Evolutionary conservation across 2,888 invertebrate species (phyloP).

Genomic region (Coelopa pilipes): DNA sequence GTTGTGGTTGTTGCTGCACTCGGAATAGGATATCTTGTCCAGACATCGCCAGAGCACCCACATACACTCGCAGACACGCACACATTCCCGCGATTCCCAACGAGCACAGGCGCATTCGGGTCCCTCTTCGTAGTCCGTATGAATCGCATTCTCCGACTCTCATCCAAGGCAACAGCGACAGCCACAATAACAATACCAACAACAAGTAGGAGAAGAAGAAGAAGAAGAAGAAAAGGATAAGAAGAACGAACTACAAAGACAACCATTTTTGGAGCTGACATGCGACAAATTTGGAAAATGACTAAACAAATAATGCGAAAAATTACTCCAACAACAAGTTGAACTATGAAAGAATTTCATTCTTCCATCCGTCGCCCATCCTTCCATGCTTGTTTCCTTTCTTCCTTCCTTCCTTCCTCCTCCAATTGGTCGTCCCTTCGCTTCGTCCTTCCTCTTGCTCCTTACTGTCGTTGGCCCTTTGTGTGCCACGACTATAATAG

Average conservation of each 20-base stretch:
- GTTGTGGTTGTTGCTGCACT: slow-evolving; percentile 11
- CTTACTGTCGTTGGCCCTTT: neutral
- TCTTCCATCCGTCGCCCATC: neutral
- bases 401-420: no score
- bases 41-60: slow-evolving; percentile 20
- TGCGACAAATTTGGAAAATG: slow-evolving; percentile 35
- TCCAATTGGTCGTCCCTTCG: no score
- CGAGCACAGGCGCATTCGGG: neutral
- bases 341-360: slow-evolving; percentile 24
- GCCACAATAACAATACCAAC: neutral
- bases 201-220: slow-evolving; percentile 33
- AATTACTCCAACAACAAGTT: slow-evolving; percentile 40
- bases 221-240: slow-evolving; percentile 1
- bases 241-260: no score
- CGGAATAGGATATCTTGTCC: slow-evolving; percentile 29
- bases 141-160: neutral
- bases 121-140: slow-evolving; percentile 3
- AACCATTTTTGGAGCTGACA: slow-evolving; percentile 24
- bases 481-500: neutral
- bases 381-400: no score
- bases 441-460: no score
- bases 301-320: slow-evolving; percentile 41
- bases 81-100: slow-evolving; percentile 31
- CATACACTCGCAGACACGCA: neutral
- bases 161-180: no score